Conservation (phyloP, 1,140 invertebrate genomes). For the Drosophila asahinai region DNA sequence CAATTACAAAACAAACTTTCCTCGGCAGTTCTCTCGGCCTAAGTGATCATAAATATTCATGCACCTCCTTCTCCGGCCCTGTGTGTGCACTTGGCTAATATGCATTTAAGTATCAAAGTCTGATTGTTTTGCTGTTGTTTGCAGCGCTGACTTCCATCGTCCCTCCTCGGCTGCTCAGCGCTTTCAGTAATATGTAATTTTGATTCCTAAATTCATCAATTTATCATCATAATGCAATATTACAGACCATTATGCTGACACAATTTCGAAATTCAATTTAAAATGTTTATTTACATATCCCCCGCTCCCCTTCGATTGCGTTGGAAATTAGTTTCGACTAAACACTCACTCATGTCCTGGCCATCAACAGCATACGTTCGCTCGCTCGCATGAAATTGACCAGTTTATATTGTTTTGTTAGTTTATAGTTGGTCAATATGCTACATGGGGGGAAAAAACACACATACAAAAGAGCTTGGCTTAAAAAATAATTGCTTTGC, state of each 20-base stretch:
- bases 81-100: conserved; percentile 19
- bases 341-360: conserved; percentile 21
- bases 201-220: conserved; percentile 80
- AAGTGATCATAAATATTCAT: conserved; percentile 55
- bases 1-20: conserved; percentile 50
- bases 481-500: conserved; percentile 18
- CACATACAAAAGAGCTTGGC: conserved; percentile 11
- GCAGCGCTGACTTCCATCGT: conserved; percentile 21
- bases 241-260: conserved; percentile 66
- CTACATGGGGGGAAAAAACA: conserved; percentile 8
- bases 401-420: conserved; percentile 30
- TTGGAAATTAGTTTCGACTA: conserved; percentile 41
- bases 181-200: conserved; percentile 68
- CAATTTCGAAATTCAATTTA: conserved; percentile 74
- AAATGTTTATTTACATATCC: conserved; percentile 72
- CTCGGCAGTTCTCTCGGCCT: conserved; percentile 21
- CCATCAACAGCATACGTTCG: conserved; percentile 9
- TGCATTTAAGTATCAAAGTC: conserved; percentile 58
- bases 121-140: conserved; percentile 60
- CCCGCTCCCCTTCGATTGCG: conserved; percentile 35
- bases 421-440: conserved; percentile 28
- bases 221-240: conserved; percentile 76
- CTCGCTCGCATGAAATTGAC: conserved; percentile 13
- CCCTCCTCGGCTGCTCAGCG: neutral
- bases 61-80: neutral